Evolutionary conservation across 2,113 vertebrate species (phyloP), one percentile per base, ranked within the genome.

Genomic region (Halcyon senegalensis): DNA sequence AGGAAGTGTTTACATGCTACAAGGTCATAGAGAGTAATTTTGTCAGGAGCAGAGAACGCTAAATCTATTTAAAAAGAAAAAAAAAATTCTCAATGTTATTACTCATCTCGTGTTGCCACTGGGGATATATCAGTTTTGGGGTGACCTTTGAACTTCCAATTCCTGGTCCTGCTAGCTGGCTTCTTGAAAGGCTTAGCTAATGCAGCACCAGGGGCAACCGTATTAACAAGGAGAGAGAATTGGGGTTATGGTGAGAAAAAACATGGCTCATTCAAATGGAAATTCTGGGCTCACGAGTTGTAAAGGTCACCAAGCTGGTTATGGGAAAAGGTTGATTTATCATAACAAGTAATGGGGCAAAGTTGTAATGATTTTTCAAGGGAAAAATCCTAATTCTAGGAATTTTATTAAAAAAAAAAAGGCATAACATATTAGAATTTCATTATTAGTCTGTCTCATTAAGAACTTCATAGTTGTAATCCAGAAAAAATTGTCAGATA

Each of bases 171-270:
- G 73, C 58, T 89, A 33, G 33, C n/a, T 87, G 86, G 13, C n/a
- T 87, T 79, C 89, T 96, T 24, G 23, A 85, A 87, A 80, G 67
- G 69, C 94, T 95, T 87, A 91, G 55, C 70, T 94, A 87, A 82
- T 87, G 53, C 50, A 81, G 53, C 70, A 82, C 50, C 70, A 81
- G 76, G 77, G 86, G 44, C 79, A 91, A 84, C 69, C 51, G 16
- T 73, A 69, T 92, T 92, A 93, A 93, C 53, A 76, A 84, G 92
- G 66, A 66, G 41, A 84, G 69, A 91, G 92, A 94, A 93, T 44
- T 79, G 55, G 74, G 74, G 37, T 85, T 96, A 95, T 83, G 94
- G 80, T 82, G 81, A 66, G 69, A 35, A 82, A 84, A 90, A 82
- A 3, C 58, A 53, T 30, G 66, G 23, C 31, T 59, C 37, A 76